phyloP scores from a whole-genome alignment of 2,888 invertebrate species.

The Meteorus cinctellus region DNA sequence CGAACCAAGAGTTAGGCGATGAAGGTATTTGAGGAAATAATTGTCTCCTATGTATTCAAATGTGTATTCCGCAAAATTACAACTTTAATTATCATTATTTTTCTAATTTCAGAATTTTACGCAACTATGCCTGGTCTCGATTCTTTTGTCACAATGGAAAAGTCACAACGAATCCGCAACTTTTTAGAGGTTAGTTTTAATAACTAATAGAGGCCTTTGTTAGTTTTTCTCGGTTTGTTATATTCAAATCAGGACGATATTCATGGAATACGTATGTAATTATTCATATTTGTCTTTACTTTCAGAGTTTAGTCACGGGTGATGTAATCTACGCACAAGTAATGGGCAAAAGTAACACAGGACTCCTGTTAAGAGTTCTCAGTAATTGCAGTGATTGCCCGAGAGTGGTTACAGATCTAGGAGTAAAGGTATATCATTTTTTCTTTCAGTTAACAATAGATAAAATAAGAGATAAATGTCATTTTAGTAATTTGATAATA shows the following conservation, averaged over 20 bases:
- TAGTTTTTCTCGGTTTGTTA: no score
- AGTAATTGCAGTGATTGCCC: constrained; percentile 87
- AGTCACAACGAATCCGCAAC: constrained; percentile 83
- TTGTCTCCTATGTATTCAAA: neutral
- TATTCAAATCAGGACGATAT: no score
- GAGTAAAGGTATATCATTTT: constrained; percentile 82
- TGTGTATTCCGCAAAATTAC: neutral
- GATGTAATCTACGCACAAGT: constrained; percentile 87
- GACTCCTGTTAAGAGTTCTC: constrained; percentile 86
- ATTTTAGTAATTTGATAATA: neutral
- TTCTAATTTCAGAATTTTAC: constrained; percentile 78
- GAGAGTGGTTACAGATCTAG: constrained; percentile 89
- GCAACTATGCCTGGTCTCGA: constrained; percentile 92
- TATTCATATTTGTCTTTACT: constrained; percentile 26
- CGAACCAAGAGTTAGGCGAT: constrained; percentile 74
- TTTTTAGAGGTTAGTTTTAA: constrained; percentile 82
- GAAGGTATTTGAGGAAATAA: constrained; percentile 75
- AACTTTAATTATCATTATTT: neutral
- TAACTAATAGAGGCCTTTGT: constrained; percentile 32
- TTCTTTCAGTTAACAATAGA: neutral
- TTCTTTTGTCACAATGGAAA: constrained; percentile 87
- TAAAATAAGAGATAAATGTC: neutral
- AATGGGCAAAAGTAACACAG: constrained; percentile 82
- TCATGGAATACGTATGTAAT: neutral
- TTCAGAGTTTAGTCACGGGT: constrained; percentile 75